Conservation (phyloP, 2,113 vertebrate species). For the Urocolius indicus region DNA sequence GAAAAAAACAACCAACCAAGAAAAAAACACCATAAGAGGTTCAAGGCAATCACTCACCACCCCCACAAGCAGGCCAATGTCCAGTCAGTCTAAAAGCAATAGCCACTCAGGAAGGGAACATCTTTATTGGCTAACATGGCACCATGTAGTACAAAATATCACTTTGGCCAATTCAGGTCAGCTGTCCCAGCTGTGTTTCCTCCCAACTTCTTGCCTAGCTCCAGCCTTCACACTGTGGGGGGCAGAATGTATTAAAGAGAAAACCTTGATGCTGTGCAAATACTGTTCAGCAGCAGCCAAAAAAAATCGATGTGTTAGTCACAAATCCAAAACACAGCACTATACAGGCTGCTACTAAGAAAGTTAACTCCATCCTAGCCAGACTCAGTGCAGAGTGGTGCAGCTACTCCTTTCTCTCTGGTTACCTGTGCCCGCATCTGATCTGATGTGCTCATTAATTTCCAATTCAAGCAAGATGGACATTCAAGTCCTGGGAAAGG, state of each 20-base stretch:
- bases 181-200: not conserved
- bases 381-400: not conserved
- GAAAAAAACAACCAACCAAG: fast-evolving
- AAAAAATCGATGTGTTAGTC: not conserved
- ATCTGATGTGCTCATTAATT: not conserved
- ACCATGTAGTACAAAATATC: not conserved
- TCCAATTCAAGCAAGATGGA: not conserved
- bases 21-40: not conserved
- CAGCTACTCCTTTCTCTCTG: not conserved
- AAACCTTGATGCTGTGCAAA: not conserved
- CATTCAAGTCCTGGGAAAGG: not conserved
- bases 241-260: not conserved
- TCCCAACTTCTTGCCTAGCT: not conserved
- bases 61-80: not conserved
- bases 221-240: not conserved
- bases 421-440: not conserved
- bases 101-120: not conserved
- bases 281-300: not conserved
- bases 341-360: not conserved
- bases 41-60: not conserved
- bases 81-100: not conserved
- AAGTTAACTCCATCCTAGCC: not conserved
- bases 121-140: fast-evolving
- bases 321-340: not conserved
- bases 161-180: not conserved